phyloP scores from a whole-genome alignment of 2,113 vertebrate species.

The Psilopsiagon aurifrons region DNA sequence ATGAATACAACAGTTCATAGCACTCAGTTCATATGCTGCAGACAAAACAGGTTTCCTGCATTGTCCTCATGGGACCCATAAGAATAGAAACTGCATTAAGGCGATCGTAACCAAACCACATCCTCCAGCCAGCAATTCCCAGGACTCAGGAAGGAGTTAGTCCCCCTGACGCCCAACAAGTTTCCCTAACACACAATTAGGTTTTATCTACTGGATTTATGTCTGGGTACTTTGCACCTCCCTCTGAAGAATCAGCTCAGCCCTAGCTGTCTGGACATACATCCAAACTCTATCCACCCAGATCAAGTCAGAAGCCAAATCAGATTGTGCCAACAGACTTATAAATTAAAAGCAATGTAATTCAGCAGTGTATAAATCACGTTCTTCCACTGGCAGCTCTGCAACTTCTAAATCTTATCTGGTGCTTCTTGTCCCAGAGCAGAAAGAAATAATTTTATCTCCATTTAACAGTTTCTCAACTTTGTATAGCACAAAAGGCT shows the following conservation, averaged over 20 bases:
- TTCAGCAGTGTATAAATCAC: neutral
- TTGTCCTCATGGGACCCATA: neutral
- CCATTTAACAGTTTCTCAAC: neutral
- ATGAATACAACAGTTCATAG: neutral
- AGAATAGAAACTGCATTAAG: neutral
- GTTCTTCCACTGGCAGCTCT: neutral
- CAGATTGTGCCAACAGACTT: neutral
- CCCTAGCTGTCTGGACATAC: neutral
- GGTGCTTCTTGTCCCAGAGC: neutral
- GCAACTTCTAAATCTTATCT: neutral
- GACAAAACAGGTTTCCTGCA: neutral
- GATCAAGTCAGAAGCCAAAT: neutral
- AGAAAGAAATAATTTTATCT: neutral
- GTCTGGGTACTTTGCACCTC: neutral
- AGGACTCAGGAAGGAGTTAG: neutral
- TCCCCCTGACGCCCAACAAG: neutral
- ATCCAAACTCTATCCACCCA: neutral
- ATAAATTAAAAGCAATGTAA: neutral
- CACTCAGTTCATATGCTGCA: neutral
- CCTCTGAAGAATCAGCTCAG: neutral
- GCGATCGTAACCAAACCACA: conserved; percentile 17
- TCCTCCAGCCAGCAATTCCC: neutral
- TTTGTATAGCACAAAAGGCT: neutral
- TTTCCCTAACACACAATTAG: neutral
- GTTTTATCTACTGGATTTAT: neutral